These are phyloP conservation scores for Alloscopus bannaensis DNA, from an alignment of 2,888 invertebrate genomes.

Conservation along the genomic window DNA sequence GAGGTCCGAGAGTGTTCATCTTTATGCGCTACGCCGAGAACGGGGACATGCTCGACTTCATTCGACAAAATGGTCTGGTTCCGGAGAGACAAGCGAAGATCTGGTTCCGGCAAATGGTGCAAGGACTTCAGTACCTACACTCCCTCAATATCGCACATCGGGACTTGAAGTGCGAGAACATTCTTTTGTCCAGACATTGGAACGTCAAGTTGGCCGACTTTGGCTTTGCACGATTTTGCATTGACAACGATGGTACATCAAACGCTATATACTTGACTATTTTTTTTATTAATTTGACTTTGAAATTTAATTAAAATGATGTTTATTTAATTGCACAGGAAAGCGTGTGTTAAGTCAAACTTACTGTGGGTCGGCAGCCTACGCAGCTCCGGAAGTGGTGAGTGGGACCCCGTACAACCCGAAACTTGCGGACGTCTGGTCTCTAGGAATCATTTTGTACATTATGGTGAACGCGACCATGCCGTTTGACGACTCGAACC, in stretches of 20 bases:
- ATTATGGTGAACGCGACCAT: constrained; percentile 96
- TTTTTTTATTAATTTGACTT: not conserved
- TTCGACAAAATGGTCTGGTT: constrained; percentile 82
- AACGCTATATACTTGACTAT: not conserved
- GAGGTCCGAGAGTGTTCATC: constrained; percentile 89
- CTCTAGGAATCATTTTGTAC: constrained; percentile 91
- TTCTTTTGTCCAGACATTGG: constrained; percentile 87
- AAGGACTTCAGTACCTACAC: constrained; percentile 89
- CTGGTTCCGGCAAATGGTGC: constrained; percentile 91
- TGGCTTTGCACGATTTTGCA: constrained; percentile 87
- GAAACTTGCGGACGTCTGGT: constrained; percentile 94
- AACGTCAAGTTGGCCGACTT: constrained; percentile 96
- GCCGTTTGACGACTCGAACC: constrained; percentile 94
- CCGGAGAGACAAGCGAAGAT: constrained; percentile 87
- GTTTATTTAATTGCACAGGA: constrained; percentile 76
- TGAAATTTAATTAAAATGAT: constrained; percentile 3
- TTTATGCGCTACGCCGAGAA: constrained; percentile 95
- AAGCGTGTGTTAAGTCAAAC: constrained; percentile 89
- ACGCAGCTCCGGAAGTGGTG: constrained; percentile 96
- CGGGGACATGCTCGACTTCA: constrained; percentile 89
- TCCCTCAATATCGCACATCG: constrained; percentile 90
- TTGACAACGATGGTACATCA: constrained; percentile 69
- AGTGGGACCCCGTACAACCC: constrained; percentile 92
- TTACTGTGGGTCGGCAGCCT: constrained; percentile 97
- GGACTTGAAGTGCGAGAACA: constrained; percentile 96